These are phyloP conservation scores for Dolichoris vasculosae DNA, from an alignment of 1,140 invertebrate genomes.

Conservation along the genomic window DNA sequence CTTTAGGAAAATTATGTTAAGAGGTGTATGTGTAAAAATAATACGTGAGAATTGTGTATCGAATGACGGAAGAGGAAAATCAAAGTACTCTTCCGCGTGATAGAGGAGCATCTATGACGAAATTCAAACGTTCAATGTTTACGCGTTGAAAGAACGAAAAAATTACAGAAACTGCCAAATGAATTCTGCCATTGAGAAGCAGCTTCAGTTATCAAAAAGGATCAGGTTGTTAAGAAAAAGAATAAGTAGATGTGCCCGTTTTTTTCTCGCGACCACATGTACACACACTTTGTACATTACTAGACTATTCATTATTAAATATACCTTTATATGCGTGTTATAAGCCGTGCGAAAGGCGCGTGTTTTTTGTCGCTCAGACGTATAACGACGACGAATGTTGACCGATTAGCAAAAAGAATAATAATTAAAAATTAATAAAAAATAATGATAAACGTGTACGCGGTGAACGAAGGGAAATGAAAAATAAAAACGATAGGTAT, in stretches of 20 bases:
- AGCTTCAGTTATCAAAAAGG: neutral
- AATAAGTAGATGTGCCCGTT: slow-evolving; percentile 37
- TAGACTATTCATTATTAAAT: slow-evolving; percentile 52
- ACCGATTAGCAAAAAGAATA: slow-evolving; percentile 49
- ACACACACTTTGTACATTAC: slow-evolving; percentile 46
- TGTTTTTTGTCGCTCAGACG: slow-evolving; percentile 45
- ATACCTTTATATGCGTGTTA: slow-evolving; percentile 54
- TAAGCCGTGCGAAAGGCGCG: slow-evolving; percentile 25
- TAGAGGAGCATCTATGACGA: slow-evolving; percentile 2
- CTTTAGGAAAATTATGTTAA: slow-evolving; percentile 46
- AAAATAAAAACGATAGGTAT: slow-evolving; percentile 7
- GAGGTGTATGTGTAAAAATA: slow-evolving; percentile 28
- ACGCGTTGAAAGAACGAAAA: neutral
- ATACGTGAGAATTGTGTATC: slow-evolving; percentile 1
- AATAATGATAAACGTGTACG: slow-evolving; percentile 40
- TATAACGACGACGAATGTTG: slow-evolving; percentile 49
- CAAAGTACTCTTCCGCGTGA: slow-evolving; percentile 5
- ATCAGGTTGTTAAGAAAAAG: slow-evolving; percentile 6
- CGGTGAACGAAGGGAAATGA: slow-evolving; percentile 29
- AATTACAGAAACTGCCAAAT: slow-evolving; percentile 19
- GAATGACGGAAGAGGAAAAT: neutral
- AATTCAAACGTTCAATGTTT: slow-evolving; percentile 32
- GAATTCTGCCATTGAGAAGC: neutral
- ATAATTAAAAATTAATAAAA: slow-evolving; percentile 49
- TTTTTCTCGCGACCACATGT: slow-evolving; percentile 25